phyloP scores from a whole-genome alignment of 1,140 invertebrate genomes.

The Papilio helenus region DNA sequence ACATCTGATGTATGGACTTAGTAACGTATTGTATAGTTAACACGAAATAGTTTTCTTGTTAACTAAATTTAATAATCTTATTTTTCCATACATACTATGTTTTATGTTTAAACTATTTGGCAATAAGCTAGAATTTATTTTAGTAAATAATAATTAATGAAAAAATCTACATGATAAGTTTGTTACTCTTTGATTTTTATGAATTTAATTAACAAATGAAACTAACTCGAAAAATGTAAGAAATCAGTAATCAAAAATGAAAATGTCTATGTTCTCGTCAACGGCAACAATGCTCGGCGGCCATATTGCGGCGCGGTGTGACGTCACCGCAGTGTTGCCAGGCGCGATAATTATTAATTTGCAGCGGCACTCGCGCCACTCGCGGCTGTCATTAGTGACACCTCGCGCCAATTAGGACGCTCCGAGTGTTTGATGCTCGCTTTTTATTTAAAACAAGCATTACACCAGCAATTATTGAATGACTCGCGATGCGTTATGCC shows the following conservation, averaged over 20 bases:
- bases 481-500: conserved; percentile 57
- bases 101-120: too few species aligned
- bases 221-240: conserved; percentile 37
- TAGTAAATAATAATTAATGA: not conserved
- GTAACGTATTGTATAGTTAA: not conserved
- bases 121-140: too few species aligned
- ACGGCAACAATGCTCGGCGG: conserved; percentile 72
- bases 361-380: conserved; percentile 71
- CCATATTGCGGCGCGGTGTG: conserved; percentile 67
- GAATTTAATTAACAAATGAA: conserved; percentile 25
- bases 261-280: conserved; percentile 60
- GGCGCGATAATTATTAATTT: conserved; percentile 81
- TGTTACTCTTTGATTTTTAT: not conserved
- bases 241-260: conserved; percentile 62
- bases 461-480: conserved; percentile 67
- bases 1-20: conserved; percentile 46
- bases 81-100: too few species aligned
- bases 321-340: conserved; percentile 74
- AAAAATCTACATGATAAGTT: not conserved
- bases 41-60: not conserved
- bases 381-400: conserved; percentile 78
- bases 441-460: conserved; percentile 70
- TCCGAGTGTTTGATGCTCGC: conserved; percentile 67
- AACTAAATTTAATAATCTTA: not conserved
- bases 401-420: conserved; percentile 79